These are phyloP conservation scores for Hypsibius dujardini DNA, from an alignment of 1,140 invertebrate genomes.

Conservation along the genomic window DNA sequence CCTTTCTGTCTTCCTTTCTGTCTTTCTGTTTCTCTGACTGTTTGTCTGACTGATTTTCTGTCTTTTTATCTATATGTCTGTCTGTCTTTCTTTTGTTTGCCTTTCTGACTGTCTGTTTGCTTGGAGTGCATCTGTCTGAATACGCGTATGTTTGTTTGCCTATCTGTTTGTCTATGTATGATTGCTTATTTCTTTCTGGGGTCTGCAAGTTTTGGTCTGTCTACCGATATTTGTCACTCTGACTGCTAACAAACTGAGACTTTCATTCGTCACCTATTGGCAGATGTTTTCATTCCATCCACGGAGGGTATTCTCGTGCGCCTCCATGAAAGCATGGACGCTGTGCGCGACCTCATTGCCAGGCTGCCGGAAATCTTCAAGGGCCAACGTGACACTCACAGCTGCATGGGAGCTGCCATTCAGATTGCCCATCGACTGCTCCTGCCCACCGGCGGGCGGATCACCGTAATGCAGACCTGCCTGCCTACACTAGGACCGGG, in stretches of 20 bases:
- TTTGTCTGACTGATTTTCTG: slow-evolving; percentile 12
- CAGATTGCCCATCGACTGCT: slow-evolving; percentile 79
- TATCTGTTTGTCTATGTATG: no score
- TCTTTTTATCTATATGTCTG: background rate
- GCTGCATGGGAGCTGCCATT: slow-evolving; percentile 70
- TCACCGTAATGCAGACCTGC: slow-evolving; percentile 80
- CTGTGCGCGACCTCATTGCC: slow-evolving; percentile 25
- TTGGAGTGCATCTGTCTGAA: no score
- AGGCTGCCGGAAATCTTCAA: slow-evolving; percentile 41
- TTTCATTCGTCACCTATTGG: background rate
- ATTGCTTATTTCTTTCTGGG: no score
- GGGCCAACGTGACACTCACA: slow-evolving; percentile 52
- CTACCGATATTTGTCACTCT: no score
- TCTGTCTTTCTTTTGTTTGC: background rate
- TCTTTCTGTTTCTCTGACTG: background rate
- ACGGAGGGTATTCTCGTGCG: slow-evolving; percentile 81
- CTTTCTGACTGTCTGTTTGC: background rate
- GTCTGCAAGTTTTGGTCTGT: no score
- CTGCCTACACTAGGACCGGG: slow-evolving; percentile 80
- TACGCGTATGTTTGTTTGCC: no score
- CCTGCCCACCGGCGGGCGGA: slow-evolving; percentile 74
- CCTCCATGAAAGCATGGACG: slow-evolving; percentile 58
- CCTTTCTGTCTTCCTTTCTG: background rate
- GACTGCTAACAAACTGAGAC: no score
- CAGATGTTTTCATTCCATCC: slow-evolving; percentile 40